A percentile compares a stretch with the other conserved stretches of the same genome.
These are phyloP conservation scores for Porites australiensis DNA, from an alignment of 64 coral and sea anemone species.

Conservation along the genomic window DNA sequence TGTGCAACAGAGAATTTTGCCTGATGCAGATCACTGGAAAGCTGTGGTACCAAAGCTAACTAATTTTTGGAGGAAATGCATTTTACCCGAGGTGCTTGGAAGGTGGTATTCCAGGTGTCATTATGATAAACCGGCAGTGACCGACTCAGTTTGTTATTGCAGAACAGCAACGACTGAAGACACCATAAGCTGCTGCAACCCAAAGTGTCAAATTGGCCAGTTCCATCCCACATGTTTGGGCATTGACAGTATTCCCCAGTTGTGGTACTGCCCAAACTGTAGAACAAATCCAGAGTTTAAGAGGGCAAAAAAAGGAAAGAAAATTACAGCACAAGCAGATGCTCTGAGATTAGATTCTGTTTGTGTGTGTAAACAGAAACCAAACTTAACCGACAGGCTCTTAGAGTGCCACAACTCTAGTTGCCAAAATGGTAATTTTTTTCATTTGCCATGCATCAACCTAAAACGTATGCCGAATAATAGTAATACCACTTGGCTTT, in stretches of 20 bases:
- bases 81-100: no score
- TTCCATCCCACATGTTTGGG: conserved; percentile 65
- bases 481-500: conserved; percentile 55
- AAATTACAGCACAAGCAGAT: conserved; percentile 12
- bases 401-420: conserved; percentile 21
- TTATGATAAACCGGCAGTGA: not conserved
- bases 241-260: conserved; percentile 4
- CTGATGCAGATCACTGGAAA: no score
- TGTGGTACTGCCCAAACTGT: conserved; percentile 42
- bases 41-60: no score
- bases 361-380: conserved; percentile 14
- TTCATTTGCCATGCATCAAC: conserved; percentile 67
- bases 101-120: not conserved
- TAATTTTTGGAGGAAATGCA: no score
- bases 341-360: not conserved
- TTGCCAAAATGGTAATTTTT: conserved; percentile 64
- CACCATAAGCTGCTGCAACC: conserved; percentile 63
- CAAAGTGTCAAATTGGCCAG: conserved; percentile 46
- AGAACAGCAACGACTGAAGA: conserved; percentile 65
- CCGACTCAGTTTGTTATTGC: conserved; percentile 57
- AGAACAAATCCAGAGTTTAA: conserved; percentile 13
- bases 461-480: conserved; percentile 63
- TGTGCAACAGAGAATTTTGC: conserved; percentile 34
- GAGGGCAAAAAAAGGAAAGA: no score
- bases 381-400: conserved; percentile 26